Base-by-base conservation (phyloP, 2,888 invertebrate species). In the Schrankia costaestrigalis region DNA sequence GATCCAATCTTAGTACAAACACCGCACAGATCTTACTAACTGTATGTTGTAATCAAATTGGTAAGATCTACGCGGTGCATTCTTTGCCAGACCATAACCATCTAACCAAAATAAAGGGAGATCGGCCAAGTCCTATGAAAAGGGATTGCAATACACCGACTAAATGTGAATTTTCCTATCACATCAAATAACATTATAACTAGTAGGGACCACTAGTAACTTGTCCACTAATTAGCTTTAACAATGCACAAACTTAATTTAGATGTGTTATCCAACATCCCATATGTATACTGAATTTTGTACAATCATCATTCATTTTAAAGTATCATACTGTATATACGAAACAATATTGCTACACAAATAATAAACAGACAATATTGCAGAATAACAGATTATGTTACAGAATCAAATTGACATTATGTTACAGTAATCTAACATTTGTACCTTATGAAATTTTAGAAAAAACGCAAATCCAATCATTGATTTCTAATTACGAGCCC, bases 151-250 rank as follows among this genome's bases (percentile, higher is more conserved):
- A 78, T 73, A 83, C 83, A 83, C 71, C 78, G 76, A 83, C 76
- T 78, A 74, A 71, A 69, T 67, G 73, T 78, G 75, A 76, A 63
- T 44, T 62, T 59, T 51, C 70, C 72, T 80, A 80, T 80, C 74
- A 82, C 83, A 83, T 76, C 78, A 68, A 82, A 72, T 79, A 77
- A 70, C 76, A 78, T 78, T 81, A 85, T 63, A 70, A 72, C 71
- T 82, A 81, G 71, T 59, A 68, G 71, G 73, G 77, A 78, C 73
- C 63, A 63, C 72, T 72, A 72, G 59, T 61, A 67, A 57, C 51
- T 59, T 59, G 73, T 70, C 75, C 78, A 46, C 75, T 71, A 71
- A 74, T 72, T 77, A 80, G 72, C 57, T 66, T 75, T 79, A 80
- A 83, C 77, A 82, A 79, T 74, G 74, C 57, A 61, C 71, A 65